Base-by-base conservation (phyloP, 2,113 vertebrate genomes). In the Toxostoma redivivum region DNA sequence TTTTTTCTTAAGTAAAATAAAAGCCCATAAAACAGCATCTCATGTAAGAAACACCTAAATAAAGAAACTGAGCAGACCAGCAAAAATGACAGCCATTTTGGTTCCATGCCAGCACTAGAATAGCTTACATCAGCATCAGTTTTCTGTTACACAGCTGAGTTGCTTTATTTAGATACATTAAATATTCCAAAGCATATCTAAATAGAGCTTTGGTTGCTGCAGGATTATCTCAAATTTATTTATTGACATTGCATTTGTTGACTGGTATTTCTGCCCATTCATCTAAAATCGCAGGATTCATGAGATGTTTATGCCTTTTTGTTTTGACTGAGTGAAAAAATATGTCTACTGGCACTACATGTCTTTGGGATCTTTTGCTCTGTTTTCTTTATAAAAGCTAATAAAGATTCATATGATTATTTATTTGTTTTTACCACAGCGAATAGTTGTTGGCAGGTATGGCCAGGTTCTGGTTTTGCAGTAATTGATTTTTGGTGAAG, bases 121-220 rank as follows among this genome's bases (percentile, higher is more conserved):
- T 24, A 87, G 69, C 87, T 95, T 88, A 65, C 51, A 84, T 95
- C 90, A 95, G 92, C 94, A 88, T 81, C 4, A 3, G 80, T 95
- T 91, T 95, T 61, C 94, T 92, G 88, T 86, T 83, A 42, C 89
- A 93, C 95, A 95, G 90, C 92, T 95, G 95, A 95, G 88, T 84
- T 95, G 90, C 88, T 91, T 94, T 97, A 92, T 97, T 95, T 96
- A 93, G 92, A 50, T 10, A 4, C 72, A 81, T 94, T 94, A 95
- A 82, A 88, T 92, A 86, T 86, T 93, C 76, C 81, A 88, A 90
- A 94, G 74, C 79, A 48, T 95, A 87, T 93, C 73, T 96, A 92
- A 97, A 96, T 74, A 81, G 82, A 92, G 72, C 82, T 96, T 94
- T 95, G 80, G 92, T 95, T 93, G 76, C 82, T 57, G 69, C 86